Evolutionary conservation across 2,888 invertebrate species (phyloP), one percentile per base, ranked within the genome.

Genomic region (Plusia festucae): DNA sequence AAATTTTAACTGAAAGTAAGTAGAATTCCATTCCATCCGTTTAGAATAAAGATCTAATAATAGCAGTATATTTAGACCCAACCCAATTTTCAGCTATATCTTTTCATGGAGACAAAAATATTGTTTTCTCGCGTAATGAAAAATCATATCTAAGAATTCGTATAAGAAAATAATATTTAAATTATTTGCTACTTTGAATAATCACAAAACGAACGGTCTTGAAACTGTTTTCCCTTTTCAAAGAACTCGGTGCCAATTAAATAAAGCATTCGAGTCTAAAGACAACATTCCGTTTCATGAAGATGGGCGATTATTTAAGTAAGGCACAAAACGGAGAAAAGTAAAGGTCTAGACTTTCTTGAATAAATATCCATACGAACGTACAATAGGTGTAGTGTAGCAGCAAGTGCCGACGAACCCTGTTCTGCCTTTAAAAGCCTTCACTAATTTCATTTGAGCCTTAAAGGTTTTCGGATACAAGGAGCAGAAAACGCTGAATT

Each of bases 361-460:
- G 46, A 67, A 78, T 40, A 63, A 51, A 62, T 56, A 59, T 57
- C 58, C 61, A 57, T 70, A 74, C 52, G 44, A 63, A 63, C 49
- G 68, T 68, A 63, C 53, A 57, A 69, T 70, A 60, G 61, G 71
- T 70, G 66, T 70, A 62, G 61, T 68, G 66, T 60, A 66, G 62
- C 61, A 69, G 66, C 55, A 55, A 70, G 65, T 55, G 24, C 68
- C 60, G 52, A 68, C 64, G 63, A 71, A 73, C 72, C 78, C 75
- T 73, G 76, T 78, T 79, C 83, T 81, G 78, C 82, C 82, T 85
- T 81, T 82, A 82, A 86, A 85, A 88, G 88, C 83, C 85, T 82
- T 79, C 78, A 78, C 78, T 85, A 86, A 88, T 88, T 88, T 84
- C 86, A 88, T 88, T 88, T 85, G 73, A 78, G 66, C 76, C 73